Evolutionary conservation across 1,140 invertebrate genomes (phyloP).

Genomic region (Papilio aristodemus): DNA sequence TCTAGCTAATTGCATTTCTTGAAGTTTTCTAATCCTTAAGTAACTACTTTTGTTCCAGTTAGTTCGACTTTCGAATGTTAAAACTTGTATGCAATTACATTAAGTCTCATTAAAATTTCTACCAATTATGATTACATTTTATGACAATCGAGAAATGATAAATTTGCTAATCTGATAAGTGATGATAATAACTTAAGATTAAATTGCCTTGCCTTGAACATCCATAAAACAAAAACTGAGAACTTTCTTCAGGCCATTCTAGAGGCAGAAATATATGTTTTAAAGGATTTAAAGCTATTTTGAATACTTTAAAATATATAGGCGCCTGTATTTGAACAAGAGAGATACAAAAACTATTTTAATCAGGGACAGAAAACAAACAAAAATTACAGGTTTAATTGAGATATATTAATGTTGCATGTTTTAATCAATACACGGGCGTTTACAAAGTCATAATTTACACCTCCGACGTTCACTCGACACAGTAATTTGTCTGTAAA

Average conservation of each 20-base stretch:
- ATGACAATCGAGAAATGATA: too few relatives aligned
- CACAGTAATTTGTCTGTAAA: constrained; percentile 27
- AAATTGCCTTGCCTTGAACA: too few relatives aligned
- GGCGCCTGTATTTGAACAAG: neutral
- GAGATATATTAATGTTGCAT: neutral
- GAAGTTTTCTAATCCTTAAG: constrained; percentile 9
- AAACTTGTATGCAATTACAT: constrained; percentile 7
- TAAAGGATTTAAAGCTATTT: neutral
- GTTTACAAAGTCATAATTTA: constrained; percentile 11
- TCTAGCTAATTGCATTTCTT: constrained; percentile 23
- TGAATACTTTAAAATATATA: too few relatives aligned
- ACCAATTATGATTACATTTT: too few relatives aligned
- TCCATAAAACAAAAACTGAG: too few relatives aligned
- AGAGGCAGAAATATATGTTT: too few relatives aligned
- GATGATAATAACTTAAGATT: too few relatives aligned
- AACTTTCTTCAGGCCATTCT: too few relatives aligned
- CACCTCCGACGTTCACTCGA: neutral
- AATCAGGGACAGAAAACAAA: too few relatives aligned
- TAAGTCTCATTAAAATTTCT: neutral
- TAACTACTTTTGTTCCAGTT: constrained; percentile 13
- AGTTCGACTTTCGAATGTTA: constrained; percentile 1
- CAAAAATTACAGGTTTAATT: too few relatives aligned
- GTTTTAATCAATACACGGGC: constrained; percentile 17
- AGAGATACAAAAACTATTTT: too few relatives aligned
- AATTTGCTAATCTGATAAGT: too few relatives aligned